A percentile compares a stretch with the other conserved stretches of the same genome.
phyloP scores from a whole-genome alignment of 1,140 invertebrate species.

The Drosophila obscura region DNA sequence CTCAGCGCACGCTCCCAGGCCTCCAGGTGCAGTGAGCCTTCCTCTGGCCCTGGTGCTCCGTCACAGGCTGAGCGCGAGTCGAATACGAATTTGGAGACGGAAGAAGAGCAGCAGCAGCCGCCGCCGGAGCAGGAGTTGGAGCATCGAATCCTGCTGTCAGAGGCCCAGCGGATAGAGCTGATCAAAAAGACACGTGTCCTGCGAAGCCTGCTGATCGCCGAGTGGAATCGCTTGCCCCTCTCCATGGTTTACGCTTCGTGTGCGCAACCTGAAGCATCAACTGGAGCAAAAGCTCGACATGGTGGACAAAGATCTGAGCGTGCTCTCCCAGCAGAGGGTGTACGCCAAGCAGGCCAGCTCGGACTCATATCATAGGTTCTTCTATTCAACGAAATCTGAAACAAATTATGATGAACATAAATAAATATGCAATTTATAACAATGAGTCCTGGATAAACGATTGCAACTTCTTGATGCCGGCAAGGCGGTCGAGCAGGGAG shows the following conservation, averaged over 20 bases:
- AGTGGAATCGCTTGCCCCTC: slow-evolving; percentile 62
- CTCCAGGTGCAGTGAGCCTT: not conserved
- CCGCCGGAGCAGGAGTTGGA: not conserved
- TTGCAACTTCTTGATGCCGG: no score
- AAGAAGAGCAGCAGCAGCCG: not conserved
- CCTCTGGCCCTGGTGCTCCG: not conserved
- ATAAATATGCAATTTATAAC: no score
- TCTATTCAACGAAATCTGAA: no score
- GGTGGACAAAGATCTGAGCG: slow-evolving; percentile 47
- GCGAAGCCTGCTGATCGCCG: slow-evolving; percentile 38
- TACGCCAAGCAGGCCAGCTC: slow-evolving; percentile 15
- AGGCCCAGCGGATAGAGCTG: slow-evolving; percentile 26
- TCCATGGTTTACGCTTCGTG: slow-evolving; percentile 60
- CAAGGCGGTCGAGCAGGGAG: no score
- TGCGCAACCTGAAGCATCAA: slow-evolving; percentile 55
- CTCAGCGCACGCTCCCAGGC: slow-evolving; percentile 9
- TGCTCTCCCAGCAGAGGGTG: slow-evolving; percentile 33
- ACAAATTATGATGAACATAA: no score
- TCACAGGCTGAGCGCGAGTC: not conserved
- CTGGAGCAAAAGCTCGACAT: slow-evolving; percentile 58
- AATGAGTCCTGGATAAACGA: no score
- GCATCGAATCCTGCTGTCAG: slow-evolving; percentile 21
- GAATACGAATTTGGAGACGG: not conserved
- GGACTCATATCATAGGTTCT: no score
- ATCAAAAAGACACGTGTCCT: slow-evolving; percentile 33